phyloP scores from a whole-genome alignment of 2,888 invertebrate species.

The Ormyrus labotus region DNA sequence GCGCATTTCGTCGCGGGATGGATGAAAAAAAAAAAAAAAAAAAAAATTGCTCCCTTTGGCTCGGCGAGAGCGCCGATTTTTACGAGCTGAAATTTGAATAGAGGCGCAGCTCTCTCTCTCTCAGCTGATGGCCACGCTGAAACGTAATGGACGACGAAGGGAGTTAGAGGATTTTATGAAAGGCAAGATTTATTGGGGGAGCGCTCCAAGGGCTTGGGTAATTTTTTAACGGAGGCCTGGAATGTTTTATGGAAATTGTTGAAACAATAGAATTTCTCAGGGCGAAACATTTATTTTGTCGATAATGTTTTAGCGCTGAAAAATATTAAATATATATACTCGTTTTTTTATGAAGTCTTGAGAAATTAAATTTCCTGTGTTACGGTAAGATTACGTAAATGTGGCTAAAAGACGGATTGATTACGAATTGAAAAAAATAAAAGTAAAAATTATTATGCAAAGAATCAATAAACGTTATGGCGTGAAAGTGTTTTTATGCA shows the following conservation, averaged over 20 bases:
- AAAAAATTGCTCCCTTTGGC: no score
- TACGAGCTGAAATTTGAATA: no score
- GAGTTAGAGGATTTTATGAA: no score
- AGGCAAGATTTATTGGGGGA: no score
- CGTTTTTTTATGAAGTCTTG: not conserved
- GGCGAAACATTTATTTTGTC: not conserved
- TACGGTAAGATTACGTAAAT: not conserved
- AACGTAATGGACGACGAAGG: no score
- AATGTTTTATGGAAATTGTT: no score
- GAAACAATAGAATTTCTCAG: not conserved
- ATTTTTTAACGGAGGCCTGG: no score
- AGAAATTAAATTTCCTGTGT: not conserved
- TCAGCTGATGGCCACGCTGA: no score
- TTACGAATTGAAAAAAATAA: not conserved
- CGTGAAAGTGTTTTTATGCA: slow-evolving; percentile 9
- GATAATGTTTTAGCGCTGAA: not conserved
- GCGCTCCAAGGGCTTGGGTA: no score
- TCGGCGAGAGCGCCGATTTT: no score
- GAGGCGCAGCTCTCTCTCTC: no score
- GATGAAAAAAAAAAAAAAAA: no score
- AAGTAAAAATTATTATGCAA: not conserved
- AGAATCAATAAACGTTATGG: not conserved
- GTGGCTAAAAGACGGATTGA: not conserved
- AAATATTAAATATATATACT: not conserved
- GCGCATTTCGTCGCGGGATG: not conserved